Percentiles rank a stretch among this genome's conserved stretches.
These are phyloP conservation scores for Hippopotamyrus pictus DNA, from an alignment of 2,797 vertebrate genomes.

Conservation along the genomic window DNA sequence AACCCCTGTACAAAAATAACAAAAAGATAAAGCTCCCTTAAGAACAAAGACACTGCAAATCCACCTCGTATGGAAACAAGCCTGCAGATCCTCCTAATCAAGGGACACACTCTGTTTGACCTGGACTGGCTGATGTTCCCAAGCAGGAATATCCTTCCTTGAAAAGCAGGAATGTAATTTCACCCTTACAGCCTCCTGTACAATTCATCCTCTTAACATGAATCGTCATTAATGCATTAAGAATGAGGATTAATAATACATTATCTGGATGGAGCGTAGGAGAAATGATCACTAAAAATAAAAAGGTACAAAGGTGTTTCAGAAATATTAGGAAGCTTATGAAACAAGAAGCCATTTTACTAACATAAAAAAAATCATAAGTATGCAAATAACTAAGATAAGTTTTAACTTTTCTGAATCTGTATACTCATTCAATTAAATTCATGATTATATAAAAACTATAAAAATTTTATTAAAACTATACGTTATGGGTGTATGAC, in stretches of 20 bases:
- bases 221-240: background rate
- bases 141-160: no score
- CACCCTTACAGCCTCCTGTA: background rate
- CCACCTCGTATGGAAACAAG: background rate
- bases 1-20: conserved; percentile 9
- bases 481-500: background rate
- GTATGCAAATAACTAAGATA: background rate
- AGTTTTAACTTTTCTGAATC: background rate
- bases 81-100: background rate
- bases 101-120: background rate
- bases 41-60: background rate
- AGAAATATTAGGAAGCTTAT: background rate
- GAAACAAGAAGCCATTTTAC: background rate
- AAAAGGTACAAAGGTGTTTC: background rate
- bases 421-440: background rate
- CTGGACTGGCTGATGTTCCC: background rate
- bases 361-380: background rate
- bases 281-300: background rate
- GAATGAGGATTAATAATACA: background rate
- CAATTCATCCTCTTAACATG: background rate
- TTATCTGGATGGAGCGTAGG: background rate
- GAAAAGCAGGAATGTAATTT: background rate
- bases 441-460: background rate
- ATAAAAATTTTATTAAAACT: background rate
- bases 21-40: background rate